Base-by-base conservation (phyloP, 2,888 invertebrate species). In the Andricus quercusramuli region DNA sequence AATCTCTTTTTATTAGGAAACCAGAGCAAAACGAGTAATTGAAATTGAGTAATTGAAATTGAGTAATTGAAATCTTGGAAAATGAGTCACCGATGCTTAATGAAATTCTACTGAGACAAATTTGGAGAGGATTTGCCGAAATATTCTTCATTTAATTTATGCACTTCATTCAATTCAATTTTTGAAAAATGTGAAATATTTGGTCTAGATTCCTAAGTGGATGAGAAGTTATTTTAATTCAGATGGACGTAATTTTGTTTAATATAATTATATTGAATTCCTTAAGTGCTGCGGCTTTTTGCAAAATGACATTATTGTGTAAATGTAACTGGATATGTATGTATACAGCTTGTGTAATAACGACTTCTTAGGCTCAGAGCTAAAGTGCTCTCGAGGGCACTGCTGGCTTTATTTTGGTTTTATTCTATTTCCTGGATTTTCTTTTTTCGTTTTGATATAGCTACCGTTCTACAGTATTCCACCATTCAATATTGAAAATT, bases 331-430 rank as follows among this genome's bases (percentile, higher is more conserved):
- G 51, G 47, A 47, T 47, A 47, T 25, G 29, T 17, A 25, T 51
- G 51, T 56, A n/a, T 29, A n/a, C 32, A 70, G 32, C 51, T 56
- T 70, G 70, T 51, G 29, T 70, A 70, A 51, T 51, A 51, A 51
- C 51, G 70, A 56, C 47, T 70, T 17, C 32, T 51, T 51, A 56
- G n/a, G n/a, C 47, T 32, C 32, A 20, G 32, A 51, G 70, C 56
- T 51, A 32, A 56, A 70, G 70, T 70, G 51, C 51, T 56, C 32
- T 29, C 51, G 32, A 70, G 29, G 47, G 29, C 51, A 70, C 29
- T 51, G 20, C 70, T 70, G n/a, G 25, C 47, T 68, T 25, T 15
- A 0, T 68, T 44, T 47, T 9, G 2, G 17, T 47, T 70, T 70
- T 51, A 29, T 47, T 51, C 17, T 44, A 25, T 68, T 70, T 70